phyloP scores from a whole-genome alignment of 2,888 invertebrate species.

The Agrochola litura region DNA sequence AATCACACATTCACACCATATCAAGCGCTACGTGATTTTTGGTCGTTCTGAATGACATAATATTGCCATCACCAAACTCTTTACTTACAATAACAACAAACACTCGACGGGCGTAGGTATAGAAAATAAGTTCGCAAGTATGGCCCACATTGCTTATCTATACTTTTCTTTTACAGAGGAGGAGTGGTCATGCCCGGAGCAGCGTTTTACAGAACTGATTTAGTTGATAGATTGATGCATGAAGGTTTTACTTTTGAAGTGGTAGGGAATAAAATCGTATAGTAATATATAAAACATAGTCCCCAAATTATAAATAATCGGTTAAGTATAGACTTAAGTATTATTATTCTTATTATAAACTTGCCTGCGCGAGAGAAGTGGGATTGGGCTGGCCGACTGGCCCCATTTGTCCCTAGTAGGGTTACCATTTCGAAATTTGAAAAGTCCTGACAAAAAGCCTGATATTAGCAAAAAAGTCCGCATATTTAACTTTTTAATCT shows the following conservation, averaged over 20 bases:
- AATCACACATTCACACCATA: not conserved
- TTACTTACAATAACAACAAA: not conserved
- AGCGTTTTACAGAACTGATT: constrained; percentile 71
- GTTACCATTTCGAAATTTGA: no score
- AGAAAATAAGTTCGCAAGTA: not conserved
- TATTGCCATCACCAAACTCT: not conserved
- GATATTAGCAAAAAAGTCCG: no score
- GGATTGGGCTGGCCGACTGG: not conserved
- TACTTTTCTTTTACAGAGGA: constrained; percentile 67
- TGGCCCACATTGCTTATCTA: not conserved
- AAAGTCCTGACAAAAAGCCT: no score
- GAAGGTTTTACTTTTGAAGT: constrained; percentile 67
- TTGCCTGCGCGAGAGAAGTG: not conserved
- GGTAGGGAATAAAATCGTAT: constrained; percentile 30
- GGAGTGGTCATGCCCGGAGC: constrained; percentile 75
- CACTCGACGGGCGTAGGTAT: no score
- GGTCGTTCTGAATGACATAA: not conserved
- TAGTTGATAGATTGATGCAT: constrained; percentile 69
- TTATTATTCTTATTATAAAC: constrained; percentile 5
- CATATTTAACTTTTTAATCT: no score
- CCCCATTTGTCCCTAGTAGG: not conserved
- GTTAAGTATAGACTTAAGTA: not conserved
- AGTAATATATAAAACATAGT: not conserved
- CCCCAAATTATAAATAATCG: not conserved
- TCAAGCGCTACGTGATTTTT: not conserved